Percentiles rank a stretch among this genome's conserved stretches.
Conservation (phyloP, 2,113 vertebrate species). For the Trichechus manatus region DNA sequence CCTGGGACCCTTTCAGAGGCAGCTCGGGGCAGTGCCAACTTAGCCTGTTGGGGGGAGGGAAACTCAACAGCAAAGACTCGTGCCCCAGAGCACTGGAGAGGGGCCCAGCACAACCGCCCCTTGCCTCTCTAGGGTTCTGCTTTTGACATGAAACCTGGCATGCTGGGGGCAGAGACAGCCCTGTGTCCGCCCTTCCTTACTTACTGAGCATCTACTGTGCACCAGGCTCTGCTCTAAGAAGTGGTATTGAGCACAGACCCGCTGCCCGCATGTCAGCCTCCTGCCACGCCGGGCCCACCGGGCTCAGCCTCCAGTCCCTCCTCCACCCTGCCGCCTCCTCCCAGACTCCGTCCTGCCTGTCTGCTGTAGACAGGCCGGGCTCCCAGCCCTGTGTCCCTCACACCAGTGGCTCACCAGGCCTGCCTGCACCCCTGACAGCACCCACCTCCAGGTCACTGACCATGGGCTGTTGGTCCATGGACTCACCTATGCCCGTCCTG, state of each 20-base stretch:
- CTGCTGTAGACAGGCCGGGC: background rate
- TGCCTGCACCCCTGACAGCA: fast-evolving
- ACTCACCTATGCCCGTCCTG: no score
- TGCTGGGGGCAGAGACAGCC: fast-evolving
- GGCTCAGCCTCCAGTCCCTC: background rate
- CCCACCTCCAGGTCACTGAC: background rate
- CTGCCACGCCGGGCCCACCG: background rate
- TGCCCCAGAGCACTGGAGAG: fast-evolving
- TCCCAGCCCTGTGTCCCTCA: background rate
- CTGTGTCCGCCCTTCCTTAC: fast-evolving
- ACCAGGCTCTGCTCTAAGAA: background rate
- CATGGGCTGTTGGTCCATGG: background rate
- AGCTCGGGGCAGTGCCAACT: background rate
- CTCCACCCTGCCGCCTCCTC: no score
- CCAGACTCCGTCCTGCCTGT: background rate
- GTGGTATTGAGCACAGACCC: no score
- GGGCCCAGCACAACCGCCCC: fast-evolving
- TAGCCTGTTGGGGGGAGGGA: fast-evolving
- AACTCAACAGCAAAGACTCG: fast-evolving
- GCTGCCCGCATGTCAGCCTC: background rate
- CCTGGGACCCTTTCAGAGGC: background rate
- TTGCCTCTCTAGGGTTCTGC: background rate
- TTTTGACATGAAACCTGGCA: background rate
- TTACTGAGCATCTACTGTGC: background rate
- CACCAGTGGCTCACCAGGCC: no score